phyloP scores from a whole-genome alignment of 2,797 vertebrate species.

The Manis crassicaudata region DNA sequence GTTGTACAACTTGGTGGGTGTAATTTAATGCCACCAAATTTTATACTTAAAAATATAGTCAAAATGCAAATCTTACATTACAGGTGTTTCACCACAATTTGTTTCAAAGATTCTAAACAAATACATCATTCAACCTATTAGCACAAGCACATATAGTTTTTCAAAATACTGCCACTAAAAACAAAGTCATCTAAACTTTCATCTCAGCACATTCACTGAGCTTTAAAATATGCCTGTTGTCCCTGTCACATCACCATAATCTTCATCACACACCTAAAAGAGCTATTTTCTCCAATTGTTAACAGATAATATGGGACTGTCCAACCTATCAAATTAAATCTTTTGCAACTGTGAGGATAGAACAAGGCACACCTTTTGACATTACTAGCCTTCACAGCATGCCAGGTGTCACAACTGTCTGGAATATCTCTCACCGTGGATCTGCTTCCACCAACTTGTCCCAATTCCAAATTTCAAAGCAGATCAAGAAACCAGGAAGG shows the following conservation, averaged over 20 bases:
- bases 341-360: not conserved
- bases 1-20: not conserved
- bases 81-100: not conserved
- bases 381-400: accelerated
- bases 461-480: not conserved
- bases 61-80: not conserved
- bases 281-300: not conserved
- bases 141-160: not conserved
- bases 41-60: not conserved
- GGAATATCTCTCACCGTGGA: not conserved
- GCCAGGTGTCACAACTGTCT: not conserved
- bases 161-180: not conserved
- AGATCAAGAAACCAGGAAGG: not conserved
- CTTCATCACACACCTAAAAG: not conserved
- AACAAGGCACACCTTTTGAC: conserved; percentile 35
- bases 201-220: not conserved
- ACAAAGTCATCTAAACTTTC: not conserved
- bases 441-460: not conserved
- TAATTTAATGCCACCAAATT: not conserved
- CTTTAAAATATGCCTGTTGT: not conserved
- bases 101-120: not conserved
- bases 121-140: not conserved
- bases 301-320: conserved; percentile 36
- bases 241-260: not conserved
- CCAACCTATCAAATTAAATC: conserved; percentile 54